A percentile compares a stretch with the other conserved stretches of the same genome.
phyloP scores from a whole-genome alignment of 2,888 invertebrate genomes.

The Fabriciana adippe region DNA sequence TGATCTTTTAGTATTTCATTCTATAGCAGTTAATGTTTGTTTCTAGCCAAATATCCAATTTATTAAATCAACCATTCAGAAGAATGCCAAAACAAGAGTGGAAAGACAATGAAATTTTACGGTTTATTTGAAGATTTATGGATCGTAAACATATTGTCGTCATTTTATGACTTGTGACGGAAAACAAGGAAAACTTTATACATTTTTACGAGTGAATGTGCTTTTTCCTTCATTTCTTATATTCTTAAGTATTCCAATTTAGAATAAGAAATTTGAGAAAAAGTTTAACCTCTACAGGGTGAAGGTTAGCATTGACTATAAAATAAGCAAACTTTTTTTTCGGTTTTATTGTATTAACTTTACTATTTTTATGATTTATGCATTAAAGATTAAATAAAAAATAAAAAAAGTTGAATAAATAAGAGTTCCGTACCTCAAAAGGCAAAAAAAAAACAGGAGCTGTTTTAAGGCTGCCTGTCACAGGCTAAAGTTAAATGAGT shows the following conservation, averaged over 20 bases:
- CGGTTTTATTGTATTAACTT: too few relatives aligned
- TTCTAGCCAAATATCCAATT: conserved; percentile 15
- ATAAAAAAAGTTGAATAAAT: too few relatives aligned
- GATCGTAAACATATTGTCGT: conserved; percentile 65
- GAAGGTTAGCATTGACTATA: too few relatives aligned
- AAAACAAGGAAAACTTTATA: conserved; percentile 53
- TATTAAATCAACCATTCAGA: conserved; percentile 32
- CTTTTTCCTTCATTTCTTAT: conserved; percentile 40
- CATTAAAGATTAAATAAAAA: too few relatives aligned
- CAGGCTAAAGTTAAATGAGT: too few relatives aligned
- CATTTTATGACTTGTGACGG: conserved; percentile 58
- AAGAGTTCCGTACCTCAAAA: too few relatives aligned
- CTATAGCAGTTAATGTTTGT: conserved; percentile 1
- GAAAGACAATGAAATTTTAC: conserved; percentile 63
- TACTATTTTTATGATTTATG: too few relatives aligned
- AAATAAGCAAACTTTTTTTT: too few relatives aligned
- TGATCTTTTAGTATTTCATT: neutral
- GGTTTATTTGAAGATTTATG: conserved; percentile 69
- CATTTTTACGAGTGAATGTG: conserved; percentile 45
- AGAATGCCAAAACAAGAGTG: conserved; percentile 36
- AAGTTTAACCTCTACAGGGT: too few relatives aligned
- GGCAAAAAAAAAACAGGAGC: too few relatives aligned
- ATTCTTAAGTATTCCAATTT: conserved; percentile 41
- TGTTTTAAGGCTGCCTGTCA: too few relatives aligned
- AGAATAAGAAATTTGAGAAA: neutral